Evolutionary conservation across 2,113 vertebrate genomes (phyloP), one percentile per base, ranked within the genome.

Genomic region (Muscicapa adusta): DNA sequence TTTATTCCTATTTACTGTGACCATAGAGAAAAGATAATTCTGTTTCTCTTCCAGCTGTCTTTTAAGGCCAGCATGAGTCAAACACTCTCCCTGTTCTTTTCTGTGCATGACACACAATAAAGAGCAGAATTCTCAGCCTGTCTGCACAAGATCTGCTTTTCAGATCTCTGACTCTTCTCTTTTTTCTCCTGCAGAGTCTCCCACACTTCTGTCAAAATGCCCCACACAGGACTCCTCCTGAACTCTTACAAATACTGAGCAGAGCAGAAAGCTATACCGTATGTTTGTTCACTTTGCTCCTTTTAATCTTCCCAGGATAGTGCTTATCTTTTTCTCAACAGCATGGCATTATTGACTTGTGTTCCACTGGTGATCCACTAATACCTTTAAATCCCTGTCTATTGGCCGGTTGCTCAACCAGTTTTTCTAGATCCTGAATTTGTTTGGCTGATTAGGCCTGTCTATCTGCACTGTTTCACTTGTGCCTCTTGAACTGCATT

Each of bases 301-400:
- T 89, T 91, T 81, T 95, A 93, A 95, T 95, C 95, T 94, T 81
- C 77, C 73, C 73, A 74, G 85, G 81, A 42, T 50, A 89, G 65
- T 2, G 9, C 81, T 95, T 94, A 96, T 91, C 92, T 91, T 87
- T 95, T 89, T 70, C 92, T 87, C 91, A 89, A 93, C 85, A 87
- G 88, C 73, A 78, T 89, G 90, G 87, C 88, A 77, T 93, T 95
- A 93, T 89, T 94, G 92, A 96, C 92, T 94, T 74, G 74, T 78
- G 88, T 93, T 89, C 85, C 85, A 93, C 92, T 94, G 93, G 77
- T 94, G 94, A 95, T 94, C 88, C 88, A 78, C 94, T 95, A 96
- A 95, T 95, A 91, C 91, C 77, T 93, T 89, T 91, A 93, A 96
- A 96, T 93, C 92, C 90, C 85, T 71, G 38, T 74, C 81, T 93